Evolutionary conservation across 92 coral and sea anemone species (phyloP), one percentile per base, ranked within the genome.

Genomic region (Porites divaricata): DNA sequence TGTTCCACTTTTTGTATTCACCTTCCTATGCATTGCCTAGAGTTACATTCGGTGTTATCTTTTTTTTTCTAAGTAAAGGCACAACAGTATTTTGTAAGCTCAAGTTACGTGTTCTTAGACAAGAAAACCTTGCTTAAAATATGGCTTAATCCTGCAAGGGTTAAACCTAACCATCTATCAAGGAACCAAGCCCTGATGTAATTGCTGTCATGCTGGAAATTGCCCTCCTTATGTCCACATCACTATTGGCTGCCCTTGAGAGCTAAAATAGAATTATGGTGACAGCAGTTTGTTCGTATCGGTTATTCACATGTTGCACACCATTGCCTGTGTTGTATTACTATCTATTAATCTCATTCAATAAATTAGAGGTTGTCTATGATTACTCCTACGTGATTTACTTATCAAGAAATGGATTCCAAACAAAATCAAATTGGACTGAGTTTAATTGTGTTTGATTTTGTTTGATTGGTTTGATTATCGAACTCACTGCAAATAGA

Each of bases 241-340:
- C 57, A 71, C 58, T 71, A 57, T 71, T 71, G 76, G 76, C 76
- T 59, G 57, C 76, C 26, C 57, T 71, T 71, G 58, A 71, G 26
- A 59, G 26, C 58, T 71, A 45, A 13, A 59, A 71, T 9, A 71
- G 58, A 71, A 8, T 71, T 71, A 71, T 71, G 76, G 58, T 59
- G 56, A 6, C 76, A 71, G 76, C 76, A 23, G 6, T 15, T 15
- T 45, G 76, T 28, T 49, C 23, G 49, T 71, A 1, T 45, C 49
- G 26, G 49, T 71, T 20, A 71, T 71, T 71, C 57, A n/a, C n/a
- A n/a, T n/a, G n/a, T n/a, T n/a, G n/a, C n/a, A n/a, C n/a, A n/a
- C n/a, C n/a, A n/a, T n/a, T 71, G 59, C 57, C 59, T 67, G 57
- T 71, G 58, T 71, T 71, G 57, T 24, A 71, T 57, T 45, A 0